Evolutionary conservation across 2,888 invertebrate genomes (phyloP), one percentile per base, ranked within the genome.

Genomic region (Lasius platythorax): DNA sequence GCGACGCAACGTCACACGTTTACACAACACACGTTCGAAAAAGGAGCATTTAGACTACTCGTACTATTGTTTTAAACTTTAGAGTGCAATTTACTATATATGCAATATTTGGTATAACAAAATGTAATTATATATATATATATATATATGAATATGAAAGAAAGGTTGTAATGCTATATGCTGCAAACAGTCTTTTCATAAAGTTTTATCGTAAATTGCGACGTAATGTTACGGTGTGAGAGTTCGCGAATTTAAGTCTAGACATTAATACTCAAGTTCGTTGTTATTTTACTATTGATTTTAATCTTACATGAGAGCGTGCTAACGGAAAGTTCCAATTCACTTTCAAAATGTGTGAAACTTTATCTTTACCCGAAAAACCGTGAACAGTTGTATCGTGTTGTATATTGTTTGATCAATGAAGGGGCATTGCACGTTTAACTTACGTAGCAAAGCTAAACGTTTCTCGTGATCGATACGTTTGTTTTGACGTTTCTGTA

Each of bases 401-500:
- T 50, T 50, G 50, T 72, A 64, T 82, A 76, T 75, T 91, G 92
- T 92, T 92, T 92, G 92, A 92, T 92, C 92, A 91, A 92, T 92
- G 92, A 89, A 90, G 70, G 82, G 83, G 76, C 86, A 87, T 82
- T 72, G 90, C 64, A 87, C 82, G 73, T 50, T 73, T 81, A 87
- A 83, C 81, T 87, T 81, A 72, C 63, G 58, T 82, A 66, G 72
- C 58, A 66, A 87, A 61, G 87, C 68, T 76, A 66, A 58, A 43
- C 66, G 83, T 70, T 82, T 83, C 86, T 85, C 50, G 85, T 86
- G 87, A 93, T 93, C 93, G 92, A 93, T 93, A 93, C 91, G 91
- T 92, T 93, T 93, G 93, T 93, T 93, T 93, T 93, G 91, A 90
- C 90, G 88, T 88, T 88, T 87, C 61, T 87, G 93, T 93, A 92